Evolutionary conservation across 2,113 vertebrate genomes (phyloP).

Genomic region (Parus major): DNA sequence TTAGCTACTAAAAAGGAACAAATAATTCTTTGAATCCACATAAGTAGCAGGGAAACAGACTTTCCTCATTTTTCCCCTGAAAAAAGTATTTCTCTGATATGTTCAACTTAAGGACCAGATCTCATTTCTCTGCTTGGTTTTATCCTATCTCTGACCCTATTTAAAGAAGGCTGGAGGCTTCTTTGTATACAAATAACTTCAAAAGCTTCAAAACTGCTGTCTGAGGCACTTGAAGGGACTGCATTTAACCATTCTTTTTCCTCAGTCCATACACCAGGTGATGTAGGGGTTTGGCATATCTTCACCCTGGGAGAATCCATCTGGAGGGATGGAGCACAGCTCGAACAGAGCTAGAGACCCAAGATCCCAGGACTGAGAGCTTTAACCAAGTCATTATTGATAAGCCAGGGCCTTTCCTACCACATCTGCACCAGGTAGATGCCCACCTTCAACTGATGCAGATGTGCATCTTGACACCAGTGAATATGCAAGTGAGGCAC

Average conservation of each 20-base stretch:
- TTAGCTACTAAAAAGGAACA: not conserved
- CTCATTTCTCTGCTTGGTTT: not conserved
- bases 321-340: not conserved
- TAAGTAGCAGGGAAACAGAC: not conserved
- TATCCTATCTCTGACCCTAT: not conserved
- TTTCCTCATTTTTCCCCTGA: not conserved
- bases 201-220: not conserved
- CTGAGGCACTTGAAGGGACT: not conserved
- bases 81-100: not conserved
- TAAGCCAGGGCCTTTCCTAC: not conserved
- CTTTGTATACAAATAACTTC: not conserved
- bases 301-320: not conserved
- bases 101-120: not conserved
- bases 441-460: not conserved
- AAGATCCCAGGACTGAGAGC: not conserved
- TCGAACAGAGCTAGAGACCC: not conserved
- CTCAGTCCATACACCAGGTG: accelerated
- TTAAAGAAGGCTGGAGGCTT: not conserved
- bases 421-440: not conserved
- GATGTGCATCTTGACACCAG: not conserved
- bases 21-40: not conserved
- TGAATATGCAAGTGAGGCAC: not conserved
- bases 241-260: not conserved
- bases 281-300: not conserved
- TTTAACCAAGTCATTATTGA: not conserved